Evolutionary conservation across 2,113 vertebrate species (phyloP).

Genomic region (Tyrannus savana): DNA sequence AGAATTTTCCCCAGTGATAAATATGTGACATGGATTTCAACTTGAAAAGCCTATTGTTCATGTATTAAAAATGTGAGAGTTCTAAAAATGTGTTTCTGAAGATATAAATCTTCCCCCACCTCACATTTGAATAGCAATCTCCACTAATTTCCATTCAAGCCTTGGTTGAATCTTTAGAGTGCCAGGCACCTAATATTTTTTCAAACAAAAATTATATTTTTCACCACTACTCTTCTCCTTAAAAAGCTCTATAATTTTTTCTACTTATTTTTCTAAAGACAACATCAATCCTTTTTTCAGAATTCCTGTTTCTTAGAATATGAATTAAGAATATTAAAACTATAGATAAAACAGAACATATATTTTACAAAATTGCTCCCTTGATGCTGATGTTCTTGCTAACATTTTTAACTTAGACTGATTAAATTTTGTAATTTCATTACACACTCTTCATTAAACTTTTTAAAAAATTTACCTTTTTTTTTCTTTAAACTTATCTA

Average conservation of each 20-base stretch:
- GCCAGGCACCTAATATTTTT: background rate
- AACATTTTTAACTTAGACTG: background rate
- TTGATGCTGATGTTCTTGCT: background rate
- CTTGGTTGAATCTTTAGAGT: background rate
- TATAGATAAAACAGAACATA: background rate
- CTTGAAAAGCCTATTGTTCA: background rate
- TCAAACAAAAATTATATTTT: conserved; percentile 1
- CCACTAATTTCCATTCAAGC: background rate
- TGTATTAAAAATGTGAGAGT: background rate
- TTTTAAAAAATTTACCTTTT: background rate
- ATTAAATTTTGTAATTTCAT: background rate
- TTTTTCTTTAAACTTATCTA: background rate
- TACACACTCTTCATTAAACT: background rate
- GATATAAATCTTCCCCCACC: background rate
- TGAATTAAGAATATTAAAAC: background rate
- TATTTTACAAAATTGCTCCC: background rate
- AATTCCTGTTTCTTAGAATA: background rate
- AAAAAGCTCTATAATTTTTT: background rate
- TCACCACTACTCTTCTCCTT: background rate
- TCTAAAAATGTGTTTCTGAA: background rate
- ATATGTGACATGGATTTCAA: background rate
- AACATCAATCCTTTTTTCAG: background rate
- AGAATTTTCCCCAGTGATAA: background rate
- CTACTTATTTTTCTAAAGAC: background rate
- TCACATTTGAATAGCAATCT: background rate